A percentile compares a stretch with the other conserved stretches of the same genome.
phyloP scores from a whole-genome alignment of 1,140 invertebrate genomes.

The Tyrophagus putrescentiae region DNA sequence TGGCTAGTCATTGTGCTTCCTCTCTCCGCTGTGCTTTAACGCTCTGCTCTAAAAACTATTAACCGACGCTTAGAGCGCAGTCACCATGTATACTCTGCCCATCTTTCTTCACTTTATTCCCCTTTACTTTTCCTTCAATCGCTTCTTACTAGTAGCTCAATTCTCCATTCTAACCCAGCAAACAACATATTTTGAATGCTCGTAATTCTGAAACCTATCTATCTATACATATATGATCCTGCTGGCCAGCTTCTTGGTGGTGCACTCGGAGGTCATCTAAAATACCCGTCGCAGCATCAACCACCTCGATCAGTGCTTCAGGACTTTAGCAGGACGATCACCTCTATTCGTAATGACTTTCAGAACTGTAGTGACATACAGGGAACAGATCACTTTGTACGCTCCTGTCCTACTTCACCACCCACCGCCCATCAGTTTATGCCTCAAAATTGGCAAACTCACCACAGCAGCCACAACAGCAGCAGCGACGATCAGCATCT shows the following conservation, averaged over 20 bases:
- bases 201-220: slow-evolving; percentile 16
- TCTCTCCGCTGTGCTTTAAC: no score
- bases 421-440: not conserved
- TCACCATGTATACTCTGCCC: no score
- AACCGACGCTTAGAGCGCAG: no score
- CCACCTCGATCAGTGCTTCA: not conserved
- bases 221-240: slow-evolving; percentile 2
- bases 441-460: not conserved
- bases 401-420: not conserved
- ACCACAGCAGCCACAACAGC: not conserved
- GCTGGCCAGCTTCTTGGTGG: not conserved
- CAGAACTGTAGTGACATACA: not conserved
- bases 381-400: no score
- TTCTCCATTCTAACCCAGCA: not conserved
- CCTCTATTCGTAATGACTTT: not conserved
- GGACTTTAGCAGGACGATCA: not conserved
- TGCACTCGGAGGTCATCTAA: not conserved
- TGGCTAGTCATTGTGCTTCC: no score
- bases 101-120: no score
- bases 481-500: not conserved
- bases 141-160: not conserved
- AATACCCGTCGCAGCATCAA: not conserved
- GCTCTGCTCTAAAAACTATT: no score
- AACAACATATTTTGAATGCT: not conserved
- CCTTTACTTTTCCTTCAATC: no score